These are phyloP conservation scores for Pollimyrus isidori DNA, from an alignment of 2,113 vertebrate species.

Conservation along the genomic window DNA sequence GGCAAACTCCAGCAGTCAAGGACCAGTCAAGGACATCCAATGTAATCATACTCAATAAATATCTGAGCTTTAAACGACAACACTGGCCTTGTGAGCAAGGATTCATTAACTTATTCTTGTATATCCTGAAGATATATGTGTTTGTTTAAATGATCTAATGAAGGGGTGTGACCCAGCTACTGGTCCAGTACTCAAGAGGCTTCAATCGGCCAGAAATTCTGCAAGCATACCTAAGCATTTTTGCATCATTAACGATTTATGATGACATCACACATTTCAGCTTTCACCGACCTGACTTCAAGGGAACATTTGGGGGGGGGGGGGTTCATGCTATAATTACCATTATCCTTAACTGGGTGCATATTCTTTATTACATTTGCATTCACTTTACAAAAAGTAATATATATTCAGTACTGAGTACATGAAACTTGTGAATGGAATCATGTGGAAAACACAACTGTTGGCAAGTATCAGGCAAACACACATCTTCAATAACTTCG, in stretches of 20 bases:
- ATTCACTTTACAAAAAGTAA: neutral
- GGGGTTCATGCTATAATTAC: neutral
- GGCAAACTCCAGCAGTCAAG: neutral
- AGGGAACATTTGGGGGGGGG: neutral
- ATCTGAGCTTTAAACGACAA: neutral
- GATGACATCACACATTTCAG: neutral
- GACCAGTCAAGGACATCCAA: constrained; percentile 2
- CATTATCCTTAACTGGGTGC: neutral
- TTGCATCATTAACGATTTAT: neutral
- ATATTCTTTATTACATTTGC: neutral
- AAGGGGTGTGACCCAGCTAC: neutral
- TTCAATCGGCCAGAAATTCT: neutral
- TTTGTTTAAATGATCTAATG: neutral
- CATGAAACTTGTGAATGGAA: neutral
- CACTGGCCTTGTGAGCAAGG: neutral
- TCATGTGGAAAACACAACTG: neutral
- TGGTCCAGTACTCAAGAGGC: neutral
- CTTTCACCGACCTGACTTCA: neutral
- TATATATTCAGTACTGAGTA: neutral
- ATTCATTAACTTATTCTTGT: neutral
- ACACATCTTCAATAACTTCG: neutral
- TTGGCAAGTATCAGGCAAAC: neutral
- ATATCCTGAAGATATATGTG: neutral
- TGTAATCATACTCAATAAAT: neutral
- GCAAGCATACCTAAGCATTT: neutral